Conservation (phyloP, 2,797 vertebrate genomes). For the Choloepus didactylus region DNA sequence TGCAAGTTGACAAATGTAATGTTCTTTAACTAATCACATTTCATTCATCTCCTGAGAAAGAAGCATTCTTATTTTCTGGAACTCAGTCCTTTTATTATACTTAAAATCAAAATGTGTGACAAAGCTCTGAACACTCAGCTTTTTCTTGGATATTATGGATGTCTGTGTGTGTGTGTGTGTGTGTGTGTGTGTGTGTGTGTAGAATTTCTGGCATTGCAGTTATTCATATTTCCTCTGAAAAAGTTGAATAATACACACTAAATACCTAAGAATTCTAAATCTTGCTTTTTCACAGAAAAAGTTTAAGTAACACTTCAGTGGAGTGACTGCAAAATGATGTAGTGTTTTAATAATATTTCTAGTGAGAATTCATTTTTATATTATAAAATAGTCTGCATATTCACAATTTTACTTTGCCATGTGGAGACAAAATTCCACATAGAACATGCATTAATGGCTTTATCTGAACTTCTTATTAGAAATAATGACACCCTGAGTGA, state of each 20-base stretch:
- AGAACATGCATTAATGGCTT: background rate
- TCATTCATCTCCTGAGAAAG: conserved; percentile 20
- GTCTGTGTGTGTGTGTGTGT: background rate
- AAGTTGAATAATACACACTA: conserved; percentile 18
- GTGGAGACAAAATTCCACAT: background rate
- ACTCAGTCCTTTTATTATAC: conserved; percentile 2
- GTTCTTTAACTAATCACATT: background rate
- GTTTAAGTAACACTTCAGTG: background rate
- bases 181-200: background rate
- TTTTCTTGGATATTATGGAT: background rate
- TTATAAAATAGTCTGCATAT: background rate
- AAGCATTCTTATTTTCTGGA: background rate
- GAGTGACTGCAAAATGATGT: background rate
- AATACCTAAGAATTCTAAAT: background rate
- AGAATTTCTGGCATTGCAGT: background rate
- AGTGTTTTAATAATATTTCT: background rate
- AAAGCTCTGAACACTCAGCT: background rate
- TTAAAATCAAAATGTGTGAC: conserved; percentile 30
- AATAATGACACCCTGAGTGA: background rate
- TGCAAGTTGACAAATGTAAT: background rate
- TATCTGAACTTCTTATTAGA: background rate
- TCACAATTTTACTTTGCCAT: background rate
- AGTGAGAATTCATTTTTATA: background rate
- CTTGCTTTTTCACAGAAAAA: background rate
- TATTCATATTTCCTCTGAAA: conserved; percentile 1